Evolutionary conservation across 2,113 vertebrate species (phyloP).

Genomic region (Mionectes macconnelli): DNA sequence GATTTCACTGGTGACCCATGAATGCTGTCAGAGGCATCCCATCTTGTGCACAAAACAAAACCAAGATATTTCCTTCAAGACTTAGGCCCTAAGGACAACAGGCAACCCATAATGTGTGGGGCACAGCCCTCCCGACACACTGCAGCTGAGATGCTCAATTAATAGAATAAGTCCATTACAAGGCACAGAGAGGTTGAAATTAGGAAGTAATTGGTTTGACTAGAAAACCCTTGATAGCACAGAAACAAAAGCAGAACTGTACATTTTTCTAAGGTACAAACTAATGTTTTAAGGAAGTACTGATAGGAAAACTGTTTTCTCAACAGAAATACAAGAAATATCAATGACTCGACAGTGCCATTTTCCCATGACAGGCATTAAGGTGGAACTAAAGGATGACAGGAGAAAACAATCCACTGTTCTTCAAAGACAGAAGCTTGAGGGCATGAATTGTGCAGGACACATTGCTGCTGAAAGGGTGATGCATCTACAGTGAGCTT

Average conservation of each 20-base stretch:
- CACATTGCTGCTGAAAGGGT: background rate
- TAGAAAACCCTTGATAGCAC: background rate
- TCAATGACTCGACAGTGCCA: background rate
- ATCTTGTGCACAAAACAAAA: background rate
- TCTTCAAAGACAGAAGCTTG: background rate
- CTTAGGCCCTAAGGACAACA: background rate
- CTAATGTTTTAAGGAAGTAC: background rate
- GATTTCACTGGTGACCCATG: background rate
- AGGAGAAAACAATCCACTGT: background rate
- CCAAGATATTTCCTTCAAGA: background rate
- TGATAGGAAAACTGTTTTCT: background rate
- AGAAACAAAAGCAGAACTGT: background rate
- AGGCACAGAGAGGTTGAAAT: background rate
- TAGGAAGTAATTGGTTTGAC: background rate
- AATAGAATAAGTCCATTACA: background rate
- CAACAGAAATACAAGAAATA: background rate
- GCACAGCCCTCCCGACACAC: background rate
- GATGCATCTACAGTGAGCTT: background rate
- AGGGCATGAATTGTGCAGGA: background rate
- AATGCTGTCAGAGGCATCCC: background rate
- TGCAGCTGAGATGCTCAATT: background rate
- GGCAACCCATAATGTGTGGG: background rate
- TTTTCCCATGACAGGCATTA: background rate
- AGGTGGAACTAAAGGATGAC: background rate
- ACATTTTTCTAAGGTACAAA: background rate